Conservation (phyloP, 2,797 vertebrate genomes). For the Chelon auratus region DNA sequence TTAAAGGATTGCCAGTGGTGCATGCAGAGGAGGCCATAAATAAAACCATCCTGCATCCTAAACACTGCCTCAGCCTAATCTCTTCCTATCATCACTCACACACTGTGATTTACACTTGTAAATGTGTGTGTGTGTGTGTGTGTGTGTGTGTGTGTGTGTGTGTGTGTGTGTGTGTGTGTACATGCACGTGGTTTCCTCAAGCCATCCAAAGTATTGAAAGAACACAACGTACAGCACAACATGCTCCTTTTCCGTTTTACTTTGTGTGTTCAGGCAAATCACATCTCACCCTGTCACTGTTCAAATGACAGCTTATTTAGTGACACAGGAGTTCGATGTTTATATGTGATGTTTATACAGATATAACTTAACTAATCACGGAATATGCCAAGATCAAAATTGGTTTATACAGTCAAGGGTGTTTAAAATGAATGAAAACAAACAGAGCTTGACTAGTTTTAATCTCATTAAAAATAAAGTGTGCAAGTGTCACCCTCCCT, state of each 20-base stretch:
- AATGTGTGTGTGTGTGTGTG: too few species aligned
- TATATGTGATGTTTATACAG: too few species aligned
- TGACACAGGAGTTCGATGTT: too few species aligned
- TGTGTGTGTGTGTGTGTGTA: not conserved
- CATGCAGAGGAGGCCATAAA: slow-evolving; percentile 59
- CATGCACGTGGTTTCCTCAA: not conserved
- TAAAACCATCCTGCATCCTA: slow-evolving; percentile 52
- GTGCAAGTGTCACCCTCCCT: too few species aligned
- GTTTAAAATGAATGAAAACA: too few species aligned
- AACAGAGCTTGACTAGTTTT: too few species aligned
- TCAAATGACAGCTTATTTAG: not conserved
- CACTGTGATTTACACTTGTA: not conserved
- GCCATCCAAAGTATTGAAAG: slow-evolving; percentile 13
- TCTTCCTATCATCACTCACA: slow-evolving; percentile 9
- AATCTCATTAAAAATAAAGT: too few species aligned
- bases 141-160: not conserved
- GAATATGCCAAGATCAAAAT: not conserved
- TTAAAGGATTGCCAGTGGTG: slow-evolving; percentile 67
- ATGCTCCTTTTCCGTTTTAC: slow-evolving; percentile 1
- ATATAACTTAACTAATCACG: not conserved
- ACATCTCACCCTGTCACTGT: not conserved
- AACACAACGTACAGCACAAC: slow-evolving; percentile 46
- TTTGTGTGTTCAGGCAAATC: slow-evolving; percentile 9
- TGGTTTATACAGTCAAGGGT: too few species aligned
- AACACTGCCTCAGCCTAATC: slow-evolving; percentile 47